Base-by-base conservation (phyloP, 2,113 vertebrate genomes). In the Scomber colias region DNA sequence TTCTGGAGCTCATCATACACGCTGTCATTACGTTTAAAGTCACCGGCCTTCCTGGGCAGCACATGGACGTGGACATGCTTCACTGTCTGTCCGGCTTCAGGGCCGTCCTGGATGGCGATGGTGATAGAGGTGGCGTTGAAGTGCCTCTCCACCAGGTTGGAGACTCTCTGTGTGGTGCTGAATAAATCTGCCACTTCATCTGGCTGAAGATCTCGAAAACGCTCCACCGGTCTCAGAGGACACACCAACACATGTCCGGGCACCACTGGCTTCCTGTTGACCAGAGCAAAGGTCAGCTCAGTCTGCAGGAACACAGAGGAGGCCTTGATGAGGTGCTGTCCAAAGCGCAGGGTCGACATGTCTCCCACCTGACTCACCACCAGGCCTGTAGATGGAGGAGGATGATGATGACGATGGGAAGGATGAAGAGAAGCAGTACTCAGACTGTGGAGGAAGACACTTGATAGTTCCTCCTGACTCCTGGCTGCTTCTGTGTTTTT, bases 41-140 rank as follows among this genome's bases (percentile, higher is more conserved):
- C 97, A 21, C 95, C 96, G 0, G 79, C 84, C 82, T 90, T 96
- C 81, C 97, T 95, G 27, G 97, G 94, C 57, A 98, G 94, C 60
- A 97, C 56, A 1, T 97, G 96, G 86, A 97, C 88, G 1, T 97
- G 97, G 54, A 97, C 95, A 14, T 98, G 97, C 96, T 97, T 97
- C 93, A 98, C 96, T 0, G 97, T 98, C 85, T 98, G 97, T 93
- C 97, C 97, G 0, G 97, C 97, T 95, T 97, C 96, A 0, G 97
- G 97, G 87, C 97, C 97, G 85, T 98, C 97, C 97, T 99, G 97
- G 50, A 98, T 87, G 17, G 35, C 35, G 35, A 40, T 40, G 1
- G 35, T 40, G 35, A 40, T 1, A 7, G 35, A 40, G 35, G 35
- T 40, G 35, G 95, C 94, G 0, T 92, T 83, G 93, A 97, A 99